Evolutionary conservation across 2,888 invertebrate genomes (phyloP).

Genomic region (Leptopilina syphax): DNA sequence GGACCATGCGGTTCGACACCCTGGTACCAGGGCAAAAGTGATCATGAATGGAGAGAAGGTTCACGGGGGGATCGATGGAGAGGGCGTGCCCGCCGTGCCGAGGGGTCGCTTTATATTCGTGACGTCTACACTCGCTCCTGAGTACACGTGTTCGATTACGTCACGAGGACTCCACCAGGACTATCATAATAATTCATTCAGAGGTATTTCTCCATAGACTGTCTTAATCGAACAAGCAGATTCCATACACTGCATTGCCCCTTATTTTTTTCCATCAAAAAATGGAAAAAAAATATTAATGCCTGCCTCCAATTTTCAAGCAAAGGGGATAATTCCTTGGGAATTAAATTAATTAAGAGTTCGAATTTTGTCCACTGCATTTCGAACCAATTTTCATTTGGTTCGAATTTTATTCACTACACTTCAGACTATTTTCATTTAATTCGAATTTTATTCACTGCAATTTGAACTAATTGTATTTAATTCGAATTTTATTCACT

Average conservation of each 20-base stretch:
- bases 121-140: slow-evolving; percentile 63
- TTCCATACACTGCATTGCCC: background rate
- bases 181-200: slow-evolving; percentile 56
- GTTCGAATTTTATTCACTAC: too few species aligned
- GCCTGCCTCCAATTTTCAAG: too few species aligned
- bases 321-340: too few species aligned
- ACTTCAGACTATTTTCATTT: too few species aligned
- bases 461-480: too few species aligned
- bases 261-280: too few species aligned
- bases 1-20: slow-evolving; percentile 65
- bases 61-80: slow-evolving; percentile 69
- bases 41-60: slow-evolving; percentile 71
- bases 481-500: too few species aligned
- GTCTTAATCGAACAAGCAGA: background rate
- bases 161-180: slow-evolving; percentile 66
- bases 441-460: too few species aligned
- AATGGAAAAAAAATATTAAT: too few species aligned
- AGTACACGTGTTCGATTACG: slow-evolving; percentile 72
- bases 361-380: too few species aligned
- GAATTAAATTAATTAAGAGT: too few species aligned
- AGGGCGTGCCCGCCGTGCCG: slow-evolving; percentile 64
- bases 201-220: slow-evolving; percentile 51
- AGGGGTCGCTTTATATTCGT: slow-evolving; percentile 62
- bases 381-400: too few species aligned
- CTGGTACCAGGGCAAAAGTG: slow-evolving; percentile 62